Evolutionary conservation across 2,797 vertebrate genomes (phyloP).

Genomic region (Zenarchopterus dispar): DNA sequence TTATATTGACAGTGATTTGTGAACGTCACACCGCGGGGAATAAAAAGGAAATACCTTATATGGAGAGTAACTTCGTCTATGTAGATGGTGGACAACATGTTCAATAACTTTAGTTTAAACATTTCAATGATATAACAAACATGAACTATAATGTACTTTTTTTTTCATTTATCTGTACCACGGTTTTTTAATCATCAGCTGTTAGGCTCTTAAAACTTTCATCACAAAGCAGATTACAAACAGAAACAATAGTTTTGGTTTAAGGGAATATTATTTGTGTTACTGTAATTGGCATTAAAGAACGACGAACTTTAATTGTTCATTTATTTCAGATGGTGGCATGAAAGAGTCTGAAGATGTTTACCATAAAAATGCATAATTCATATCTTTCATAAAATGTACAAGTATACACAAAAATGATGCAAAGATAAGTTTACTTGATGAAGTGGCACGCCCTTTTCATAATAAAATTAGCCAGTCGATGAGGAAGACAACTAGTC

Average conservation of each 20-base stretch:
- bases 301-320: constrained; percentile 11
- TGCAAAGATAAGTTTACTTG: constrained; percentile 18
- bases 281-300: not conserved
- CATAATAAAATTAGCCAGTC: constrained; percentile 38
- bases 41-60: constrained; percentile 59
- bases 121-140: not conserved
- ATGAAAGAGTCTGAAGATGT: constrained; percentile 9
- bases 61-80: constrained; percentile 30
- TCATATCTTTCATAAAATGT: constrained; percentile 26
- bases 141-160: not conserved
- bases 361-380: constrained; percentile 26
- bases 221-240: not conserved
- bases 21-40: constrained; percentile 53
- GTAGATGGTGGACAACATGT: constrained; percentile 39
- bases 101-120: constrained; percentile 3
- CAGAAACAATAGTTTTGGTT: too few relatives aligned
- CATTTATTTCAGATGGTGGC: constrained; percentile 47
- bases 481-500: constrained; percentile 26
- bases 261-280: not conserved
- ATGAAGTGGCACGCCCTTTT: constrained; percentile 10
- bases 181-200: too few relatives aligned
- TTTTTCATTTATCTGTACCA: too few relatives aligned
- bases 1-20: constrained; percentile 37
- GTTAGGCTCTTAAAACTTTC: too few relatives aligned
- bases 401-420: constrained; percentile 29